Evolutionary conservation across 2,888 invertebrate genomes (phyloP).

Genomic region (Globia sparganii): DNA sequence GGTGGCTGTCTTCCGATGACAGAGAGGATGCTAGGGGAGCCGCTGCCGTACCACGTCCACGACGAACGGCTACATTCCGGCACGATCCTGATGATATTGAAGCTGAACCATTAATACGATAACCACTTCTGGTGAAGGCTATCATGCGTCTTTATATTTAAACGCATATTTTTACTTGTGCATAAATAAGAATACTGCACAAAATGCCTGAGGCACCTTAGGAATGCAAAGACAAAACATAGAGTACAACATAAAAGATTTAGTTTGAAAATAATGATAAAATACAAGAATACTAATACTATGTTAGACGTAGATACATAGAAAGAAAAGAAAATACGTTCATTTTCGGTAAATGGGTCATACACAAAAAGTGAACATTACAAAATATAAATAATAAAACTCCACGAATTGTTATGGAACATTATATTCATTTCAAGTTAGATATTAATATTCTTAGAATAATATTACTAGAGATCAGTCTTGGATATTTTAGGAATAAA

Average conservation of each 20-base stretch:
- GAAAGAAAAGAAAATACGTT: too few species aligned
- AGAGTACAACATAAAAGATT: not conserved
- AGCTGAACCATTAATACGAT: not conserved
- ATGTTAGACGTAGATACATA: too few species aligned
- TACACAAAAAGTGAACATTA: too few species aligned
- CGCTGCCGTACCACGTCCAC: too few species aligned
- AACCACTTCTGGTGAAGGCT: not conserved
- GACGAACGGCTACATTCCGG: not conserved
- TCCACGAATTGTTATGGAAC: too few species aligned
- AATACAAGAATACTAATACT: not conserved
- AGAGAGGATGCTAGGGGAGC: not conserved
- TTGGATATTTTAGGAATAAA: too few species aligned
- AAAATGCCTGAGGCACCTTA: not conserved
- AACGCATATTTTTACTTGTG: not conserved
- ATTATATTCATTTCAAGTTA: too few species aligned
- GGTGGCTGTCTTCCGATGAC: not conserved
- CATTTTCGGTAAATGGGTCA: too few species aligned
- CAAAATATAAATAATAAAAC: too few species aligned
- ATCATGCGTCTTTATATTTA: not conserved
- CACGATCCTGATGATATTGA: not conserved
- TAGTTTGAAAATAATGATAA: not conserved
- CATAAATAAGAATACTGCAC: too few species aligned
- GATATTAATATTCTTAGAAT: too few species aligned
- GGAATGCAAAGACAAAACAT: not conserved
- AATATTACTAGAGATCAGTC: too few species aligned